Evolutionary conservation across 2,888 invertebrate genomes (phyloP).

Genomic region (Phasia obesa): DNA sequence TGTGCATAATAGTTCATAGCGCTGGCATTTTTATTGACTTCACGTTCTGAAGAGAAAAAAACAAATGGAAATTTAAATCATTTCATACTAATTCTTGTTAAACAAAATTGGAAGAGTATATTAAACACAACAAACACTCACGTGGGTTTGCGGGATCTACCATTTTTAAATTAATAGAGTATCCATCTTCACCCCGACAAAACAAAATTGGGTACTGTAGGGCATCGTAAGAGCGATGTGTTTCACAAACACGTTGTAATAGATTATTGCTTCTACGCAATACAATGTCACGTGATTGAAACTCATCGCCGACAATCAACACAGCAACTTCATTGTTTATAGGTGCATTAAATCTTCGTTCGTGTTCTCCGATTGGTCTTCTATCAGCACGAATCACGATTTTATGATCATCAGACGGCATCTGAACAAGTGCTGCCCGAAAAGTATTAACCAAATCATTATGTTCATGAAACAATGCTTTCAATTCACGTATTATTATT

Average conservation of each 20-base stretch:
- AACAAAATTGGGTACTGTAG: neutral
- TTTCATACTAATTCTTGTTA: neutral
- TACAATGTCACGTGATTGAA: constrained; percentile 8
- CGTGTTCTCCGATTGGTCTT: neutral
- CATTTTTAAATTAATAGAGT: no score
- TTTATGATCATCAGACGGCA: neutral
- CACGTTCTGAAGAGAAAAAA: neutral
- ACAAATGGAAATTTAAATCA: no score
- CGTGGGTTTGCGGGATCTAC: no score
- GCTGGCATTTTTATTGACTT: neutral
- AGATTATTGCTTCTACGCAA: neutral
- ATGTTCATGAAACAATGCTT: constrained; percentile 8
- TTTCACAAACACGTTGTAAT: neutral
- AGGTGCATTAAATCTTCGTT: constrained; percentile 53
- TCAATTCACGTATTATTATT: no score
- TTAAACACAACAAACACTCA: no score
- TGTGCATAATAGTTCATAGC: constrained; percentile 1
- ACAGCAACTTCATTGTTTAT: constrained; percentile 63
- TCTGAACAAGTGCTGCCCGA: neutral
- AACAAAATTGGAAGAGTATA: neutral
- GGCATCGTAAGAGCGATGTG: constrained; percentile 5
- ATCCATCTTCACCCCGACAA: no score
- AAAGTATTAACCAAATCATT: neutral
- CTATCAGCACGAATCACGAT: neutral
- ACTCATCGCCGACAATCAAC: constrained; percentile 22